Evolutionary conservation across 2,888 invertebrate genomes (phyloP), one percentile per base, ranked within the genome.

Genomic region (Sminthurinus aureus): DNA sequence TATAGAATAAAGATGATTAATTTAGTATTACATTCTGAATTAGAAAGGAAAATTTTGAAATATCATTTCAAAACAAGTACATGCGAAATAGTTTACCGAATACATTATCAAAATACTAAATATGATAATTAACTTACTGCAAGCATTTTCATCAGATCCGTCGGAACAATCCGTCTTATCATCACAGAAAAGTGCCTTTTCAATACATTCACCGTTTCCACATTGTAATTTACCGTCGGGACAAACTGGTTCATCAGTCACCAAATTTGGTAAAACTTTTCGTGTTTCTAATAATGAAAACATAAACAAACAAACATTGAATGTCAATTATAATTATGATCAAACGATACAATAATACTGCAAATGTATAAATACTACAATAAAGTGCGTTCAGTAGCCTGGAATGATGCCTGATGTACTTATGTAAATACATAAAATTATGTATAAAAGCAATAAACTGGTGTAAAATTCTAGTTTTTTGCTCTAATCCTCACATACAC

Each of bases 121-220:
- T 69, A 51, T 18, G 13, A 20, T 24, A 13, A 38, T 38, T 6
- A 83, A 95, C 96, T 95, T 92, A 97, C 97, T 94, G 93, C 97
- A 97, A 88, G 97, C 96, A 89, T 97, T 97, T 92, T 97, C 97
- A 90, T 97, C 97, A 81, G 97, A 97, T 90, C 96, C 97, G 90
- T 97, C 97, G 90, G 96, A 95, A 92, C 97, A 97, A 90, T 97
- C 97, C 80, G 95, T 93, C 91, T 96, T 96, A 89, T 96, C 97
- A 90, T 97, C 96, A 91, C 97, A 97, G 93, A 97, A 97, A 83
- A 97, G 92, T 90, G 95, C 95, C 91, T 95, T 96, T 89, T 96
- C 96, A 84, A 97, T 93, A 91, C 97, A 97, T 90, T 97, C 97
- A 86, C 96, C 96, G 91, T 95, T 95, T 86, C 97, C 97, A 90